Conservation (phyloP, 2,797 vertebrate genomes). For the Siniperca scherzeri region DNA sequence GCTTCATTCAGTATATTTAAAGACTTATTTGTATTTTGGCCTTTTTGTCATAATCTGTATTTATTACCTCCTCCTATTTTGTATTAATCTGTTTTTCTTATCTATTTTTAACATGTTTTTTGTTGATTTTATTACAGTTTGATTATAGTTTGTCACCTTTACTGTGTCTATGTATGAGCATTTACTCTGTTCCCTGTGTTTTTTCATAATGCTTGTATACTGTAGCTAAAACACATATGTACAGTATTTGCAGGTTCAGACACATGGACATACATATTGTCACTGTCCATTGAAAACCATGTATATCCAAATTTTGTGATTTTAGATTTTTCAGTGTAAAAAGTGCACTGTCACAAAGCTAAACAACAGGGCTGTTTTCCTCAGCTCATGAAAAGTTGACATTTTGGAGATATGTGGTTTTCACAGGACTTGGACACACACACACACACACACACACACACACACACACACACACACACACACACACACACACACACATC, state of each 20-base stretch:
- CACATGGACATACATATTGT: neutral
- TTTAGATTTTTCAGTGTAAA: neutral
- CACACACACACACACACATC: neutral
- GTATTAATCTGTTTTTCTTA: neutral
- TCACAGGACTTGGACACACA: neutral
- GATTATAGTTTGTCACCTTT: neutral
- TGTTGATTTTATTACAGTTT: neutral
- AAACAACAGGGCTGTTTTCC: neutral
- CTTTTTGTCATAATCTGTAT: neutral
- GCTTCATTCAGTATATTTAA: neutral
- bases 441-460: neutral
- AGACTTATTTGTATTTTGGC: neutral
- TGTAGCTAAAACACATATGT: neutral
- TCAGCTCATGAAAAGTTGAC: neutral
- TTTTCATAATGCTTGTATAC: neutral
- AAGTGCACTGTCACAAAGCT: neutral
- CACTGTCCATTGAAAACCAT: neutral
- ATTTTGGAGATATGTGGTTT: conserved; percentile 1
- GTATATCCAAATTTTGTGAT: neutral
- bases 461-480: neutral
- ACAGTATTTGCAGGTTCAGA: neutral
- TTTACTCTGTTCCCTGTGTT: neutral
- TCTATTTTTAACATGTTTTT: neutral
- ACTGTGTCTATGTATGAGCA: neutral
- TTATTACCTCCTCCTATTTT: neutral